Evolutionary conservation across 2,797 vertebrate species (phyloP).

Genomic region (Myotis findleyi): DNA sequence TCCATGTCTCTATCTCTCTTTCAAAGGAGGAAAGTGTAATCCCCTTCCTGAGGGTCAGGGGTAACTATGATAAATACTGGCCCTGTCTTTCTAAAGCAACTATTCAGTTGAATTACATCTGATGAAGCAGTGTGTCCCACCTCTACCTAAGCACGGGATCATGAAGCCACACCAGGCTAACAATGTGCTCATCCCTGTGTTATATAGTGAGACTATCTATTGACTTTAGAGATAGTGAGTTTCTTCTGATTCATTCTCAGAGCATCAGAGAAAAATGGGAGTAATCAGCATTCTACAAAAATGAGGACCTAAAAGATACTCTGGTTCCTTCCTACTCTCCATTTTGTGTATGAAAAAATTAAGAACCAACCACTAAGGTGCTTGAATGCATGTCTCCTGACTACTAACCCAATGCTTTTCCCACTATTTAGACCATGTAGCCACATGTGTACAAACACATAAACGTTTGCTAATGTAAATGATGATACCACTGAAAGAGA

Average conservation of each 20-base stretch:
- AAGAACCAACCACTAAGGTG: not conserved
- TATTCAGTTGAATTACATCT: not conserved
- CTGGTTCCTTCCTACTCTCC: not conserved
- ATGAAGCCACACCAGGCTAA: not conserved
- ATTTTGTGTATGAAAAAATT: not conserved
- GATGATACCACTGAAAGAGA: not conserved
- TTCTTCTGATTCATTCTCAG: not conserved
- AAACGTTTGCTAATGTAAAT: not conserved
- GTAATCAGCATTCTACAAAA: not conserved
- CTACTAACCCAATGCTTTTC: not conserved
- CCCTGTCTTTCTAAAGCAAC: not conserved
- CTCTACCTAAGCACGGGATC: not conserved
- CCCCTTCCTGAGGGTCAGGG: not conserved
- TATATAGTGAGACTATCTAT: not conserved
- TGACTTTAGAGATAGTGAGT: not conserved
- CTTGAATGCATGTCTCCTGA: not conserved
- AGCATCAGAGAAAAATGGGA: not conserved
- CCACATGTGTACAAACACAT: not conserved
- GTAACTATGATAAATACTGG: not conserved
- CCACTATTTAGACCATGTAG: not conserved
- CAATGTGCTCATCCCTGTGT: not conserved
- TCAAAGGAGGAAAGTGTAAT: not conserved
- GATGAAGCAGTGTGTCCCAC: not conserved
- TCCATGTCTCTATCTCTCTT: not conserved
- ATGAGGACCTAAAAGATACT: not conserved